Base-by-base conservation (phyloP, 2,797 vertebrate genomes). In the Gobionotothen gibberifrons region DNA sequence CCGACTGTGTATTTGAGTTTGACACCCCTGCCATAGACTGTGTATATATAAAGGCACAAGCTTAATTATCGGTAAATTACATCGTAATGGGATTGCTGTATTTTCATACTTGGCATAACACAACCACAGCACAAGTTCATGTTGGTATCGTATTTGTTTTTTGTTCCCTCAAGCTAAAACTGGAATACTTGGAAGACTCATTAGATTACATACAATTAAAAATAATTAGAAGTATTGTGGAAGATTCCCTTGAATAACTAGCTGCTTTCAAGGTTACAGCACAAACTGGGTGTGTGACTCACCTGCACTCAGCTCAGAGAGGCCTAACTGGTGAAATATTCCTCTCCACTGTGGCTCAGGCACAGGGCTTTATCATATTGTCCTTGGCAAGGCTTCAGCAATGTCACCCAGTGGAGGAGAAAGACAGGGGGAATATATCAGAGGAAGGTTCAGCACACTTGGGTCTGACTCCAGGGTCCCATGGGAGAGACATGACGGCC, bases 281-380 rank as follows among this genome's bases (percentile, higher is more conserved):
- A 80, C 74, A 78, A 6, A 85, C 85, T 15, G 63, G 76, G 65
- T 82, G 71, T 86, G 91, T 83, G 88, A 78, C 78, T 92, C 85
- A 89, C 91, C 82, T 87, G 87, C 72, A 2, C 80, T 87, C 61
- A 47, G 76, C 58, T 78, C 61, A 44, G 47, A 84, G 87, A 85
- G 74, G 78, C 77, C 89, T 72, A 58, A 82, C 79, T 69, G 62
- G 93, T 95, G 95, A 95, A 96, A 94, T 93, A 94, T 95, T 93
- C 93, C 90, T 84, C 90, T 94, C 93, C 91, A 89, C 69, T 67
- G 89, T 83, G 69, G 81, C 85, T 88, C 89, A 89, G 93, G 92
- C 94, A 95, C 87, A 90, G 72, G 95, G 89, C 94, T 97, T 95
- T 83, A 96, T 97, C 95, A 96, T 95, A 94, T 91, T 63, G 93